phyloP scores from a whole-genome alignment of 2,113 vertebrate species.

The Pimephales promelas region DNA sequence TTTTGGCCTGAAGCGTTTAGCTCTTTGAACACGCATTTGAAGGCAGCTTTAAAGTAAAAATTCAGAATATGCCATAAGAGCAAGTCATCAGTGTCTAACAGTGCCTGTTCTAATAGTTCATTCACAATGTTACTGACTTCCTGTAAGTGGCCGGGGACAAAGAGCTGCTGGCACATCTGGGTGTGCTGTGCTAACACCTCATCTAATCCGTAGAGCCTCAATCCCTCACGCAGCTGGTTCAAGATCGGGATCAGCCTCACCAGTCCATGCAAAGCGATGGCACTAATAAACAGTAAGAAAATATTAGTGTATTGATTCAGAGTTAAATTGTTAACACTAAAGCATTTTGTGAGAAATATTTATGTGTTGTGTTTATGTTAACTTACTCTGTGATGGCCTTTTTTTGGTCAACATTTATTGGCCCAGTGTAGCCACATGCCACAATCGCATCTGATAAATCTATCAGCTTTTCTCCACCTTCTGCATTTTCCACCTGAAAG shows the following conservation, averaged over 20 bases:
- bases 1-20: neutral
- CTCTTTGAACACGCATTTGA: neutral
- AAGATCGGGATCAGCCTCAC: neutral
- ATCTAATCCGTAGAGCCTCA: neutral
- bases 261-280: neutral
- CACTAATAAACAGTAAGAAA: neutral
- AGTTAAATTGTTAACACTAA: too few relatives aligned
- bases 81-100: neutral
- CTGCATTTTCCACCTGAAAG: too few relatives aligned
- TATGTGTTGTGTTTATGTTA: too few relatives aligned
- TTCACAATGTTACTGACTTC: neutral
- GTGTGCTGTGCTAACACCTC: neutral
- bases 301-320: neutral
- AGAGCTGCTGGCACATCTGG: neutral
- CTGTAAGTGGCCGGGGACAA: neutral
- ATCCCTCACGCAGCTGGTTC: neutral
- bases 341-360: too few relatives aligned
- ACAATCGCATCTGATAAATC: neutral
- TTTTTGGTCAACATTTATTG: too few relatives aligned
- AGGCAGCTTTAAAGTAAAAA: neutral
- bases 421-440: neutral
- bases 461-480: neutral
- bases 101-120: neutral
- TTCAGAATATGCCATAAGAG: neutral
- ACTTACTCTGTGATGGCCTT: too few relatives aligned